Percentiles rank a stretch among this genome's conserved stretches.
These are phyloP conservation scores for Poecilia wingei DNA, from an alignment of 2,797 vertebrate species.

Conservation along the genomic window DNA sequence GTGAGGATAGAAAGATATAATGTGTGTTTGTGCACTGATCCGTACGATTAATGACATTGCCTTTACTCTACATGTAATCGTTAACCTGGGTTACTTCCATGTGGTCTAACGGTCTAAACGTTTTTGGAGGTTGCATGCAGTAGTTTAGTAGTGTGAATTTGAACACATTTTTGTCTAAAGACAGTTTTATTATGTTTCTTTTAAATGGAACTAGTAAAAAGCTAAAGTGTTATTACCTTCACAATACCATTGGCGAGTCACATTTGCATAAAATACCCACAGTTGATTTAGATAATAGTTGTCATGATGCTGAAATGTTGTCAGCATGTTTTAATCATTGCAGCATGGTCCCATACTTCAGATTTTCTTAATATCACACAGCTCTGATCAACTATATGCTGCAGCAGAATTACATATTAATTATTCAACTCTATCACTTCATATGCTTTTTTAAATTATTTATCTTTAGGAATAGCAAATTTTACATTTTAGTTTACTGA, in stretches of 20 bases:
- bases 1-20: neutral
- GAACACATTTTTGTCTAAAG: neutral
- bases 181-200: neutral
- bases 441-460: neutral
- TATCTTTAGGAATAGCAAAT: neutral
- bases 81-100: constrained; percentile 59
- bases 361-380: neutral
- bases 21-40: neutral
- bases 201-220: neutral
- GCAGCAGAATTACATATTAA: neutral
- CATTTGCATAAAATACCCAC: neutral
- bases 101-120: constrained; percentile 18
- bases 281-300: neutral
- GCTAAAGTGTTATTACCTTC: neutral
- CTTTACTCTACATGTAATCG: constrained; percentile 68
- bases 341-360: neutral
- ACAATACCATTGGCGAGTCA: neutral
- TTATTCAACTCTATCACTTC: neutral
- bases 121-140: neutral
- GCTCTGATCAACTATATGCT: neutral
- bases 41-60: constrained; percentile 60
- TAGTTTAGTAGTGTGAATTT: constrained; percentile 2
- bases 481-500: neutral
- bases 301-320: neutral
- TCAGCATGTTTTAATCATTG: neutral